These are phyloP conservation scores for Zeus faber DNA, from an alignment of 2,113 vertebrate species.

Conservation along the genomic window DNA sequence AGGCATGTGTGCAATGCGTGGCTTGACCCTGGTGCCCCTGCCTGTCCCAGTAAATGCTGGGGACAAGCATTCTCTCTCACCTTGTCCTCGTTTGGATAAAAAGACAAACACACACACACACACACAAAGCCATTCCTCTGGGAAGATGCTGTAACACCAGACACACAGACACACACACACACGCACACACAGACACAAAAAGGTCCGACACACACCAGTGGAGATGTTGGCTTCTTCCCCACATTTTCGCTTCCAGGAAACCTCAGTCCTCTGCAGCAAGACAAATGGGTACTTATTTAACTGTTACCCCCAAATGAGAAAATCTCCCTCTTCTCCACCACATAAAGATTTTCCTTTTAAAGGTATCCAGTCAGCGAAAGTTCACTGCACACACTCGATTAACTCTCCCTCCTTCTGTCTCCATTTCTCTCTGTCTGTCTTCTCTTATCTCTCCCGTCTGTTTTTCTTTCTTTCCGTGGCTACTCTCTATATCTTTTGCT, in stretches of 20 bases:
- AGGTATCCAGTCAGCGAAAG: conserved; percentile 51
- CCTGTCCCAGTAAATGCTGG: conserved; percentile 33
- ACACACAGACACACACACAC: conserved; percentile 29
- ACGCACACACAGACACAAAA: conserved; percentile 40
- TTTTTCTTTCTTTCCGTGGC: background rate
- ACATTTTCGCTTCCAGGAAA: conserved; percentile 56
- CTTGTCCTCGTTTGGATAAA: conserved; percentile 55
- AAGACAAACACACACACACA: conserved; percentile 6
- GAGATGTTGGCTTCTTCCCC: conserved; percentile 52
- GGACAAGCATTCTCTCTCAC: conserved; percentile 47
- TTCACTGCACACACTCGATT: conserved; percentile 60
- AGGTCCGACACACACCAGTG: conserved; percentile 46
- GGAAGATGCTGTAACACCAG: background rate
- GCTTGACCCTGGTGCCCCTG: conserved; percentile 12
- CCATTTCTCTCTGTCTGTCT: conserved; percentile 40
- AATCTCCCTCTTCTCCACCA: conserved; percentile 59
- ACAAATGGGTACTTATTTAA: conserved; percentile 67
- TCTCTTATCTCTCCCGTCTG: background rate
- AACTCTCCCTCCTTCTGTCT: conserved; percentile 40
- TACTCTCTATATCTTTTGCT: background rate
- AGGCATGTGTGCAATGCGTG: conserved; percentile 14
- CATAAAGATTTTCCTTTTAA: conserved; percentile 61
- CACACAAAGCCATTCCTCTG: background rate
- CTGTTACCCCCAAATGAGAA: conserved; percentile 67
- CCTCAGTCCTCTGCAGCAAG: conserved; percentile 58